Percentiles rank a stretch among this genome's conserved stretches.
These are phyloP conservation scores for Paraescarpia echinospica DNA, from an alignment of 1,140 invertebrate species.

Conservation along the genomic window DNA sequence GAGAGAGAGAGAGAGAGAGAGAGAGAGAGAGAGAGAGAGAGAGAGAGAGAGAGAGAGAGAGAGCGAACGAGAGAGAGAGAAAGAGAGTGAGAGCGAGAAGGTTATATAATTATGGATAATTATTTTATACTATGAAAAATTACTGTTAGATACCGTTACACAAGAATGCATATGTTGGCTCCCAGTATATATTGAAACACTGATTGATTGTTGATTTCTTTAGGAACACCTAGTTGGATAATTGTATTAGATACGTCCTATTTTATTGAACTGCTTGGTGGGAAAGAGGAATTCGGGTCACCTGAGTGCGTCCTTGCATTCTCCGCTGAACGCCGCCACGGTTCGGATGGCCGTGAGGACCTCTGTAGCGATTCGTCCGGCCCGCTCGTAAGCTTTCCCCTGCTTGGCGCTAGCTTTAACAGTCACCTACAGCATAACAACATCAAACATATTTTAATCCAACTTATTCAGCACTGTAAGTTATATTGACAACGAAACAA, in stretches of 20 bases:
- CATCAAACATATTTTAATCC: not conserved
- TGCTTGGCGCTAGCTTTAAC: not conserved
- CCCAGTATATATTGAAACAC: too few relatives aligned
- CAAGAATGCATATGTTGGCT: too few relatives aligned
- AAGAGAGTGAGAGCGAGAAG: too few relatives aligned
- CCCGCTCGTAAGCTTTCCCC: conserved; percentile 51
- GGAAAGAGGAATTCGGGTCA: conserved; percentile 21
- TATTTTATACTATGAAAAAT: too few relatives aligned
- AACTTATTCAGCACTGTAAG: not conserved
- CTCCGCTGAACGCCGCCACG: conserved; percentile 58
- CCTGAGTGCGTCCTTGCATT: conserved; percentile 52
- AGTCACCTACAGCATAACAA: not conserved
- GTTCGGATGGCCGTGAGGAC: conserved; percentile 56
- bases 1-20: too few relatives aligned
- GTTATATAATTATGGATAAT: too few relatives aligned
- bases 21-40: too few relatives aligned
- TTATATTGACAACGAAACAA: not conserved
- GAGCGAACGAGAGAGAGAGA: too few relatives aligned
- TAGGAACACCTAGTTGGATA: too few relatives aligned
- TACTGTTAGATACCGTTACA: too few relatives aligned
- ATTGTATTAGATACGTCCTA: not conserved
- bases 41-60: too few relatives aligned
- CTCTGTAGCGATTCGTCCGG: conserved; percentile 57
- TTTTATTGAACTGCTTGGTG: not conserved
- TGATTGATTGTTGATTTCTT: too few relatives aligned